These are phyloP conservation scores for Drosophila mimetica DNA, from an alignment of 2,888 invertebrate species.

Conservation along the genomic window DNA sequence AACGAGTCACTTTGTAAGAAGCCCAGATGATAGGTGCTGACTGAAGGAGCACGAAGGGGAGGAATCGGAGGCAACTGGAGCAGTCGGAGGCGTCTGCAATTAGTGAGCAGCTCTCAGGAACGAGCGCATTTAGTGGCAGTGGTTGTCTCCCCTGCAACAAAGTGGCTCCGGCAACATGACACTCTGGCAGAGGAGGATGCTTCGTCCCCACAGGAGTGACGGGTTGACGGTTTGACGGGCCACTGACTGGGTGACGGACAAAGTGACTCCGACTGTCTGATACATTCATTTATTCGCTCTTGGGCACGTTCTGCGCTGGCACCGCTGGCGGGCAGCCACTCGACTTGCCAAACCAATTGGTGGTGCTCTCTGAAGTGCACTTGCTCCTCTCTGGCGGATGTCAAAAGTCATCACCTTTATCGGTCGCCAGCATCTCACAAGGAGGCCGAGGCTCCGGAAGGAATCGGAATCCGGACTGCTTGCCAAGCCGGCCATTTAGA, in stretches of 20 bases:
- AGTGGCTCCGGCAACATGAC: slow-evolving; percentile 59
- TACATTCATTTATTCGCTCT: slow-evolving; percentile 63
- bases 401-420: slow-evolving; percentile 79
- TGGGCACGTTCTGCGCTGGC: slow-evolving; percentile 63
- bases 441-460: not conserved
- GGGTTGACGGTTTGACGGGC: slow-evolving; percentile 23
- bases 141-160: slow-evolving; percentile 55
- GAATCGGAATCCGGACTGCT: slow-evolving; percentile 16
- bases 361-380: slow-evolving; percentile 44
- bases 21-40: slow-evolving; percentile 34
- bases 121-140: slow-evolving; percentile 65
- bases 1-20: slow-evolving; percentile 76
- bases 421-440: slow-evolving; percentile 50
- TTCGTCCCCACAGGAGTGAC: slow-evolving; percentile 17
- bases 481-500: slow-evolving; percentile 59
- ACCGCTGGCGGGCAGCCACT: slow-evolving; percentile 48
- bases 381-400: slow-evolving; percentile 54
- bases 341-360: slow-evolving; percentile 67
- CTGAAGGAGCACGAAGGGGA: not conserved
- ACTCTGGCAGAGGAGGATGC: slow-evolving; percentile 45
- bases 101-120: slow-evolving; percentile 60
- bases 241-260: slow-evolving; percentile 26
- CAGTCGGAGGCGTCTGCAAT: slow-evolving; percentile 64
- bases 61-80: not conserved
- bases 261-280: slow-evolving; percentile 43